Evolutionary conservation across 2,797 vertebrate species (phyloP).

Genomic region (Tapirus indicus): DNA sequence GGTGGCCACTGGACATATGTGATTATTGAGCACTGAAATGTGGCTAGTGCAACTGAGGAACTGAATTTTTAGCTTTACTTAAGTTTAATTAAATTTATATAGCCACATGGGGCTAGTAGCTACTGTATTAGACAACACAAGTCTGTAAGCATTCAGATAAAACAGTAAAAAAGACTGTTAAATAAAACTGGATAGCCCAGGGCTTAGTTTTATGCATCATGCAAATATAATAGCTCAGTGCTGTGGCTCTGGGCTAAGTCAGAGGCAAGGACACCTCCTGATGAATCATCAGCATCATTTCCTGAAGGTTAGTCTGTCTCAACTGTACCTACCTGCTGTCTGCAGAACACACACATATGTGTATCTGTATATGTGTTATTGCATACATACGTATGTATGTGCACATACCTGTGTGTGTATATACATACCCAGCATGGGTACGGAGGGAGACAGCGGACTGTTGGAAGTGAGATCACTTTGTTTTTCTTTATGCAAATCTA

Average conservation of each 20-base stretch:
- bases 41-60: neutral
- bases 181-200: neutral
- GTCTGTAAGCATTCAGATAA: neutral
- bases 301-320: neutral
- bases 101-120: neutral
- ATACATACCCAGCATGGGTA: neutral
- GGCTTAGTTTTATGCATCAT: neutral
- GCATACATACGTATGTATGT: too few species aligned
- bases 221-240: neutral
- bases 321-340: neutral
- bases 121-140: neutral
- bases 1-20: neutral
- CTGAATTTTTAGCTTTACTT: neutral
- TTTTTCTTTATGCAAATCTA: neutral
- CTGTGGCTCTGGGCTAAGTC: neutral
- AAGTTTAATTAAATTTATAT: neutral
- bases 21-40: neutral
- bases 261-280: neutral
- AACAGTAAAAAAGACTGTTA: neutral
- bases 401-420: neutral
- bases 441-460: neutral
- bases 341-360: neutral
- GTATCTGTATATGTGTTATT: neutral
- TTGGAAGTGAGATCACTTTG: neutral
- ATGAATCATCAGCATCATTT: slow-evolving; percentile 1